Evolutionary conservation across 2,797 vertebrate genomes (phyloP).

Genomic region (Sebastiscus albofasciatus): DNA sequence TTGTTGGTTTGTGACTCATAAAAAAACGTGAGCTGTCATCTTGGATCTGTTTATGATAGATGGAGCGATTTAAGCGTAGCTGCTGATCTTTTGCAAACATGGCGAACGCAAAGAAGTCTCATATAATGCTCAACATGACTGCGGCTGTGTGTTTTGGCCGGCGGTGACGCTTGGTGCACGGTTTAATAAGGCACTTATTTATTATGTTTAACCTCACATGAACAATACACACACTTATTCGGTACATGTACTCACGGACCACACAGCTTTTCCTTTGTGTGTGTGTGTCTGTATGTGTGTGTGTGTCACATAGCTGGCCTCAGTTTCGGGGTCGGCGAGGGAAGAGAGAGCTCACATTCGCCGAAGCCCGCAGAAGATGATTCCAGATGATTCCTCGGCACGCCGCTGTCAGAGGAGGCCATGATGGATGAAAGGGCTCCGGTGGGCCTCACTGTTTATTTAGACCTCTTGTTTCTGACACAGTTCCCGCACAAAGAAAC

Average conservation of each 20-base stretch:
- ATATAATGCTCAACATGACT: constrained; percentile 33
- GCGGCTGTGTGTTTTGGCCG: constrained; percentile 32
- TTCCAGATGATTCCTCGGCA: constrained; percentile 77
- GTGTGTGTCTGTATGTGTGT: constrained; percentile 8
- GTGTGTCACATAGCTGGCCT: constrained; percentile 41
- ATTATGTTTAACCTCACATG: constrained; percentile 23
- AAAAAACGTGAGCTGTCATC: constrained; percentile 67
- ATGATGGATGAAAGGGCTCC: constrained; percentile 89
- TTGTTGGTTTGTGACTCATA: constrained; percentile 77
- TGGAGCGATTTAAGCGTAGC: constrained; percentile 60
- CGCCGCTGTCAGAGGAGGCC: constrained; percentile 60
- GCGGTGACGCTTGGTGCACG: background rate
- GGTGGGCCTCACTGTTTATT: constrained; percentile 86
- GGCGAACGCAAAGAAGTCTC: constrained; percentile 43
- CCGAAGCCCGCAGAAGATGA: constrained; percentile 64
- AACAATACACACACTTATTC: constrained; percentile 27
- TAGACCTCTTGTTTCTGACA: constrained; percentile 90
- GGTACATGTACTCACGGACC: constrained; percentile 10
- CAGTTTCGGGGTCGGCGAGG: constrained; percentile 36
- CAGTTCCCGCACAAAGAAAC: constrained; percentile 86
- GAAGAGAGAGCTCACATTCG: constrained; percentile 55
- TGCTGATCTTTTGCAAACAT: constrained; percentile 71
- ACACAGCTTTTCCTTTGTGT: constrained; percentile 32
- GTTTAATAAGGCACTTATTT: constrained; percentile 46
- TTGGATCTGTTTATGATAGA: constrained; percentile 69